Base-by-base conservation (phyloP, 37 sponge, comb jelly and placozoan species). In the Chondrilla cf. caribensis region DNA sequence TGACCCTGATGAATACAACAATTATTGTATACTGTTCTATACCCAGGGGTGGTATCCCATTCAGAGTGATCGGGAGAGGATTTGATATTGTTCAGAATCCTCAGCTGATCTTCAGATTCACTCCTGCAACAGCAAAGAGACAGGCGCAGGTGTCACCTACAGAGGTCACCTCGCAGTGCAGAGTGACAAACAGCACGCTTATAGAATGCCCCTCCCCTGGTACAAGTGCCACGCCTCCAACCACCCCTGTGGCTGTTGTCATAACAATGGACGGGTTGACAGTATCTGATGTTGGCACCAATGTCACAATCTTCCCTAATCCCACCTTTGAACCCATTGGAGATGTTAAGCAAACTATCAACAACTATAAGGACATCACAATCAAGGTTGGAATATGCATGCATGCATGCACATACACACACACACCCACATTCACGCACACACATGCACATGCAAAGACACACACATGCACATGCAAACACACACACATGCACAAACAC, bases 291-390 rank as follows among this genome's bases (percentile, higher is more conserved):
- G 2, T 3, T 0, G 76, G 31, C 44, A 38, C 29, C 24, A 4
- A 39, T 39, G 76, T 73, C 24, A 39, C 41, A 4, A 9, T 73
- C 44, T 40, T 36, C 43, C 18, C 29, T 19, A 73, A 73, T 6
- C 76, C 76, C 8, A 40, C 76, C 76, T 73, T 73, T 73, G 22
- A 5, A 2, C 24, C 76, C 44, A 40, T 73, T 22, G 76, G 42
- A 15, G 42, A 37, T n/a, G 24, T 73, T 25, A 42, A 2, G 2
- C 76, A 73, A 37, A 22, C 17, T 1, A 11, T 18, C 11, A 22
- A 9, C 76, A 73, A 40, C 76, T 37, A 36, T 21, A 37, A 25
- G 41, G 76, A 73, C 5, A 73, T 73, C 25, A 18, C 24, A 40
- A 73, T 73, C 36, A 37, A 73, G 76, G 76, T 73, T 22, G 36